Conservation (phyloP, 2,888 invertebrate species). For the Helleia helle region DNA sequence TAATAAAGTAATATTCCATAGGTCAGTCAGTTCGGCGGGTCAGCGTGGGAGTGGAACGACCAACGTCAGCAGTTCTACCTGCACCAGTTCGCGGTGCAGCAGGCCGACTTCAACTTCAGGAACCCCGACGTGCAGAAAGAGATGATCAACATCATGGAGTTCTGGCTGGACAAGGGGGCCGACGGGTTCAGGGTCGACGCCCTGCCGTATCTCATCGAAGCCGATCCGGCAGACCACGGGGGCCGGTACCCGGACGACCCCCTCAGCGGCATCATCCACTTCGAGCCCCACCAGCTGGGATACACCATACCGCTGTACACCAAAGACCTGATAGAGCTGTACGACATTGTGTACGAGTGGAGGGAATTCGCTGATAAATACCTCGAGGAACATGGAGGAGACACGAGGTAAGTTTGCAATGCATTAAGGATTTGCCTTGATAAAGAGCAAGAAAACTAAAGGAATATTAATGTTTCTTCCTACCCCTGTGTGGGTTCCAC, state of each 20-base stretch:
- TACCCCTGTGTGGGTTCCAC: no score
- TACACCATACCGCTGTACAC: slow-evolving; percentile 77
- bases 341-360: slow-evolving; percentile 73
- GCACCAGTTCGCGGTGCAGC: slow-evolving; percentile 77
- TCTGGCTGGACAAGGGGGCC: slow-evolving; percentile 83
- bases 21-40: slow-evolving; percentile 74
- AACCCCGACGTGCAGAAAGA: slow-evolving; percentile 68
- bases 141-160: slow-evolving; percentile 75
- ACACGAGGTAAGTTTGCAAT: slow-evolving; percentile 51
- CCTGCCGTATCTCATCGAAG: slow-evolving; percentile 73
- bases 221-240: slow-evolving; percentile 48
- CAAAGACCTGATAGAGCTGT: slow-evolving; percentile 73
- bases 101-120: slow-evolving; percentile 81
- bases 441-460: no score
- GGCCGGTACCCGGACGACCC: slow-evolving; percentile 68
- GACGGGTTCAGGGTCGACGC: slow-evolving; percentile 85
- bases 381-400: slow-evolving; percentile 41
- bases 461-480: no score
- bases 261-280: slow-evolving; percentile 44
- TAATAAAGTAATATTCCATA: no score
- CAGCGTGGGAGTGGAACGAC: slow-evolving; percentile 80
- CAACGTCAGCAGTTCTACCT: slow-evolving; percentile 78
- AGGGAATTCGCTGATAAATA: slow-evolving; percentile 69
- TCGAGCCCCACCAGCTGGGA: slow-evolving; percentile 65
- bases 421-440: no score